Evolutionary conservation across 2,113 vertebrate genomes (phyloP).

Genomic region (Hyperopisus bebe): DNA sequence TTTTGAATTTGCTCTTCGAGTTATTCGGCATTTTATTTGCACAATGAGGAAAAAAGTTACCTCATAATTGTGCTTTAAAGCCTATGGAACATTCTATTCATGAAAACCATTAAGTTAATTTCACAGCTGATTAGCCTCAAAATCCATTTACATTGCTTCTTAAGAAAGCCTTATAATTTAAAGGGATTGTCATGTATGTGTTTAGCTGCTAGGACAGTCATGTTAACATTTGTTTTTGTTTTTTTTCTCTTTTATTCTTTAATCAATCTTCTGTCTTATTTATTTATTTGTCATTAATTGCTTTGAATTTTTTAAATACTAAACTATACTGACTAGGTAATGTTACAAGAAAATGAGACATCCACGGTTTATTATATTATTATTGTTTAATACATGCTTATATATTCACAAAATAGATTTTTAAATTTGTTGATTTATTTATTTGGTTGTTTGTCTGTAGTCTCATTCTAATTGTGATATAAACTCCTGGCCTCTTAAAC

Average conservation of each 20-base stretch:
- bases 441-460: background rate
- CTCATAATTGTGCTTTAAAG: conserved; percentile 63
- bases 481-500: background rate
- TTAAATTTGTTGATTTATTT: background rate
- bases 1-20: conserved; percentile 45
- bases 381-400: background rate
- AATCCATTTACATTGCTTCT: conserved; percentile 47
- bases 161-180: conserved; percentile 26
- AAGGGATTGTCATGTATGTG: conserved; percentile 23
- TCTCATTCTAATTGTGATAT: background rate
- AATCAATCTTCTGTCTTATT: background rate
- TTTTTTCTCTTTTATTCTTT: background rate
- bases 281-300: background rate
- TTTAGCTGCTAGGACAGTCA: conserved; percentile 33
- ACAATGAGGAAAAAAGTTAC: conserved; percentile 63
- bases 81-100: conserved; percentile 62
- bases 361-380: background rate
- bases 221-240: conserved; percentile 25
- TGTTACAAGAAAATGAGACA: background rate
- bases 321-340: background rate
- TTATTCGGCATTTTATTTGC: conserved; percentile 61
- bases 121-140: conserved; percentile 60
- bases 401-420: background rate
- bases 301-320: background rate
- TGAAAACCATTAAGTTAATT: conserved; percentile 66